Conservation (phyloP, 2,888 invertebrate genomes). For the Sinopyrophorus schimmeli region DNA sequence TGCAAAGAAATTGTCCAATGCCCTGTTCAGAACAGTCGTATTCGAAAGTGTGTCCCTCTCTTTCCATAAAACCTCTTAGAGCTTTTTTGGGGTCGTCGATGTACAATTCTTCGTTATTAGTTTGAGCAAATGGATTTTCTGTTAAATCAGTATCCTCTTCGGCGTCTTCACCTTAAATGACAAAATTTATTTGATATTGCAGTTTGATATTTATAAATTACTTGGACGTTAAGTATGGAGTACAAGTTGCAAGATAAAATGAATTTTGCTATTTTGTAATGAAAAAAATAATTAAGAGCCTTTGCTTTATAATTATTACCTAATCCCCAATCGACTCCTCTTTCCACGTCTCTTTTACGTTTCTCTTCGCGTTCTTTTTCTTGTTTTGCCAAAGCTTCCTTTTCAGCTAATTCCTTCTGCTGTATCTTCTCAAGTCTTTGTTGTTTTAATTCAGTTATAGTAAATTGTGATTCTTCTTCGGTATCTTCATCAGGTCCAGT, state of each 20-base stretch:
- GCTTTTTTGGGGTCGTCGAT: constrained; percentile 95
- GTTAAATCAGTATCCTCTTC: constrained; percentile 80
- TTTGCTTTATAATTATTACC: constrained; percentile 61
- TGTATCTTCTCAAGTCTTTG: constrained; percentile 49
- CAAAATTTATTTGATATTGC: neutral
- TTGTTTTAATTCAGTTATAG: constrained; percentile 75
- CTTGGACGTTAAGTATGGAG: neutral
- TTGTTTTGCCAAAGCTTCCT: constrained; percentile 57
- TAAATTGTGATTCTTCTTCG: constrained; percentile 82
- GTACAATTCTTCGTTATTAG: constrained; percentile 86
- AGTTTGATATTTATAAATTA: neutral
- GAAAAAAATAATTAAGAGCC: neutral
- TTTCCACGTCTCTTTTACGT: constrained; percentile 61
- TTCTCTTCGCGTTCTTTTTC: constrained; percentile 59
- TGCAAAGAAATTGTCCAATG: constrained; percentile 83
- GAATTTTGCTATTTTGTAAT: neutral
- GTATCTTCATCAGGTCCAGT: constrained; percentile 85
- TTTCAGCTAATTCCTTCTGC: constrained; percentile 52
- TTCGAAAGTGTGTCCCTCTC: constrained; percentile 83
- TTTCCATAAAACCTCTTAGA: constrained; percentile 89
- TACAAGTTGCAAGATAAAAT: no score
- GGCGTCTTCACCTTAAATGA: constrained; percentile 79
- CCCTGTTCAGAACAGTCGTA: constrained; percentile 88
- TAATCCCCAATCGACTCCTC: constrained; percentile 94
- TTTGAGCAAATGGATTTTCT: constrained; percentile 82